These are phyloP conservation scores for Abramis brama DNA, from an alignment of 2,113 vertebrate genomes.

Conservation along the genomic window DNA sequence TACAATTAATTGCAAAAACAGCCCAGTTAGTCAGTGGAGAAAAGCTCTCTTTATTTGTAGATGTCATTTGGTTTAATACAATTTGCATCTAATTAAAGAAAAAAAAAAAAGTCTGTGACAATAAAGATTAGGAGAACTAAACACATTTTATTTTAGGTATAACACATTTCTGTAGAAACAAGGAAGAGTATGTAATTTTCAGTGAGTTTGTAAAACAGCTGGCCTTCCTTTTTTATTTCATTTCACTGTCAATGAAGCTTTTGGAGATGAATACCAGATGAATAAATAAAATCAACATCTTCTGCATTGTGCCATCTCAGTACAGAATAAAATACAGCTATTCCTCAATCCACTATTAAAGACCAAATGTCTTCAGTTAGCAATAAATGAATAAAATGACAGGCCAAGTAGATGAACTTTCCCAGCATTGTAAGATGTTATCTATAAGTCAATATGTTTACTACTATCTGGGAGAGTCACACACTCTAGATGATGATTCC, in stretches of 20 bases:
- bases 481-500: constrained; percentile 39
- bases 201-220: neutral
- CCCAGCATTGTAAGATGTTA: constrained; percentile 43
- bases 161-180: neutral
- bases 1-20: neutral
- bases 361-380: neutral
- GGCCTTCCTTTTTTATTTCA: neutral
- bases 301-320: neutral
- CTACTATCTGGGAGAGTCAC: constrained; percentile 46
- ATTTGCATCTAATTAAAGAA: neutral
- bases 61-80: constrained; percentile 1
- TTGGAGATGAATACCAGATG: neutral
- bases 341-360: constrained; percentile 14
- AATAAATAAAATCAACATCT: constrained; percentile 5
- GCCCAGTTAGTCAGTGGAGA: neutral
- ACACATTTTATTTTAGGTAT: constrained; percentile 6
- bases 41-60: neutral
- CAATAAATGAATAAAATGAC: constrained; percentile 5
- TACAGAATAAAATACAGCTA: neutral
- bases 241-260: neutral
- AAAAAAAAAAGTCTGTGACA: neutral
- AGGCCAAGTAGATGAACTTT: constrained; percentile 23
- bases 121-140: neutral
- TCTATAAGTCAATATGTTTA: constrained; percentile 51
- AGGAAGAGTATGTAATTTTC: neutral